phyloP scores from a whole-genome alignment of 1,140 invertebrate species.

The Cydia strobilella region DNA sequence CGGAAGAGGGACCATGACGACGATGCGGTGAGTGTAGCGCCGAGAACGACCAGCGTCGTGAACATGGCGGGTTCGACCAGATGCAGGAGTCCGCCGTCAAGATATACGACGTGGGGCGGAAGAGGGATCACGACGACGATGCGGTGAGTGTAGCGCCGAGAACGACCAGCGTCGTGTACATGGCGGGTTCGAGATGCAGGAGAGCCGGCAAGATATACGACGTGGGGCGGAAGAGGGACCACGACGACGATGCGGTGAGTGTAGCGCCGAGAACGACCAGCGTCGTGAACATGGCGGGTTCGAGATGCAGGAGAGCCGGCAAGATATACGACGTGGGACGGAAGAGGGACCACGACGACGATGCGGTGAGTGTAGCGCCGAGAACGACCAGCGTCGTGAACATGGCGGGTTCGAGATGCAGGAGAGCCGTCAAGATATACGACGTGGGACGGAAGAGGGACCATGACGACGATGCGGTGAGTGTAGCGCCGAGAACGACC shows the following conservation, averaged over 20 bases:
- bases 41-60: too few relatives aligned
- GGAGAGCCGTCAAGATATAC: slow-evolving; percentile 34
- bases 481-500: not conserved
- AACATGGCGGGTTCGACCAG: too few relatives aligned
- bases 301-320: too few relatives aligned
- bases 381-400: too few relatives aligned
- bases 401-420: not conserved
- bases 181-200: too few relatives aligned
- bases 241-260: not conserved
- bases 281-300: too few relatives aligned
- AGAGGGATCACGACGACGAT: not conserved
- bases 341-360: not conserved
- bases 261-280: not conserved
- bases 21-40: not conserved
- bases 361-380: not conserved
- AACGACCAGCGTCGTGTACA: too few relatives aligned
- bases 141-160: not conserved
- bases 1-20: not conserved
- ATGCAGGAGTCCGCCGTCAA: too few relatives aligned
- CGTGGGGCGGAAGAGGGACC: not conserved
- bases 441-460: not conserved
- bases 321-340: slow-evolving; percentile 36
- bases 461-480: not conserved
- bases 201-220: slow-evolving; percentile 35
- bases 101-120: slow-evolving; percentile 36